Evolutionary conservation across 2,888 invertebrate species (phyloP), one percentile per base, ranked within the genome.

Genomic region (Alloplasta piceator): DNA sequence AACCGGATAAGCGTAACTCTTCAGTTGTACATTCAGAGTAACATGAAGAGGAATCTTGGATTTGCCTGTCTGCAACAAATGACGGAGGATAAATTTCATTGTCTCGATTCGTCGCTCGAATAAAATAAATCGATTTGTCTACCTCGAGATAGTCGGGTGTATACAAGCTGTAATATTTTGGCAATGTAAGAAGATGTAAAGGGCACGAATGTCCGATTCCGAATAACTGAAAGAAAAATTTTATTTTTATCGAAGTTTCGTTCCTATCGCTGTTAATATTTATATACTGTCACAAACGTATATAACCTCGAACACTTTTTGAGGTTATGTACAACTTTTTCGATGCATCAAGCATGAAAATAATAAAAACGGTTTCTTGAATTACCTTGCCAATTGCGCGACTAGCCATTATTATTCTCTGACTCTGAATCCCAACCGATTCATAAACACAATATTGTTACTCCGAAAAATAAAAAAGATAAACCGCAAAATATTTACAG

Each of bases 1-100:
- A 5, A 96, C 87, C 4, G 97, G 94, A 92, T 94, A 98, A 90
- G 97, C 97, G 91, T 98, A 97, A 0, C 98, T 96, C 89, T 94
- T 96, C 56, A 98, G 92, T 92, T 96, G 96, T 26, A 98, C 93
- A 91, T 97, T 97, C 10, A 98, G 89, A 10, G 94, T 93, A 81
- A 96, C 95, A 91, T 97, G 96, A 10, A 95, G 92, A 1, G 97
- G 96, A 83, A 95, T 94, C 91, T 96, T 95, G 0, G 96, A 94
- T 91, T 82, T 72, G 48, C 70, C 72, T 66, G 58, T 26, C 70
- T 83, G 38, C 7, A 10, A 80, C 7, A 78, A 67, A 58, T 38
- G 66, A 72, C 36, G 43, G 56, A 64, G 61, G 5, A 4, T 43
- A 41, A 50, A 64, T 68, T 64, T 68, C 52, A n/a, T 61, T n/a